Evolutionary conservation across 2,797 vertebrate species (phyloP).

Genomic region (Moxostoma hubbsi): DNA sequence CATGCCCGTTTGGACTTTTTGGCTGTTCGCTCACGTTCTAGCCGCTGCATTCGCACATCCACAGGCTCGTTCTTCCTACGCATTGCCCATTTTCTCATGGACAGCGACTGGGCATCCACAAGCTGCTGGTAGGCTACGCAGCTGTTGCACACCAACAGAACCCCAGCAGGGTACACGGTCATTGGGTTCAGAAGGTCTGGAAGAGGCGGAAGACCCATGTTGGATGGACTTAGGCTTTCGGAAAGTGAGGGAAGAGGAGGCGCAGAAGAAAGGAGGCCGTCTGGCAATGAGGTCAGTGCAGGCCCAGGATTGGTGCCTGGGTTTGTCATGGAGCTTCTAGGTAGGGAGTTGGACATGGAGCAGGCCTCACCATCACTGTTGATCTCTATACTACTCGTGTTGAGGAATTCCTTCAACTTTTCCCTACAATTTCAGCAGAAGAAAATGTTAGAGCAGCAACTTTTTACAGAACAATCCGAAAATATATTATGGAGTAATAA

Average conservation of each 20-base stretch:
- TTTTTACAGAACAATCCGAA: slow-evolving; percentile 31
- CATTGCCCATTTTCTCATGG: slow-evolving; percentile 88
- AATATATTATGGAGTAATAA: not conserved
- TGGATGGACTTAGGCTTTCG: slow-evolving; percentile 75
- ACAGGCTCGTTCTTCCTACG: slow-evolving; percentile 92
- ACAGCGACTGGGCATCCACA: slow-evolving; percentile 83
- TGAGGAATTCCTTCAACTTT: slow-evolving; percentile 92
- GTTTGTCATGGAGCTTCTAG: slow-evolving; percentile 75
- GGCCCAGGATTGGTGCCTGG: slow-evolving; percentile 66
- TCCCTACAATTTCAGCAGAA: slow-evolving; percentile 75
- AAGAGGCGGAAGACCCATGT: slow-evolving; percentile 75
- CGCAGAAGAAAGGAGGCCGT: slow-evolving; percentile 76
- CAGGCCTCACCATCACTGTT: slow-evolving; percentile 75
- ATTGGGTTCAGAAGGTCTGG: slow-evolving; percentile 79
- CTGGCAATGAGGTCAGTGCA: slow-evolving; percentile 71
- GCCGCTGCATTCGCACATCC: slow-evolving; percentile 87
- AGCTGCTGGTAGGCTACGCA: slow-evolving; percentile 92
- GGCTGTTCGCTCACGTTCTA: slow-evolving; percentile 93
- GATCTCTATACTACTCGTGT: slow-evolving; percentile 77
- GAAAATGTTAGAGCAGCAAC: not conserved
- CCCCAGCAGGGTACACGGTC: slow-evolving; percentile 89
- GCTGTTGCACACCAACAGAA: slow-evolving; percentile 96
- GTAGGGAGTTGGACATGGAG: slow-evolving; percentile 72
- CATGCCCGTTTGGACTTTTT: slow-evolving; percentile 96
- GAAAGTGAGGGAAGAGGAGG: slow-evolving; percentile 76